Percentiles rank a stretch among this genome's conserved stretches.
Evolutionary conservation across 92 coral and sea anemone genomes (phyloP).

Genomic region (Heteractis magnifica): DNA sequence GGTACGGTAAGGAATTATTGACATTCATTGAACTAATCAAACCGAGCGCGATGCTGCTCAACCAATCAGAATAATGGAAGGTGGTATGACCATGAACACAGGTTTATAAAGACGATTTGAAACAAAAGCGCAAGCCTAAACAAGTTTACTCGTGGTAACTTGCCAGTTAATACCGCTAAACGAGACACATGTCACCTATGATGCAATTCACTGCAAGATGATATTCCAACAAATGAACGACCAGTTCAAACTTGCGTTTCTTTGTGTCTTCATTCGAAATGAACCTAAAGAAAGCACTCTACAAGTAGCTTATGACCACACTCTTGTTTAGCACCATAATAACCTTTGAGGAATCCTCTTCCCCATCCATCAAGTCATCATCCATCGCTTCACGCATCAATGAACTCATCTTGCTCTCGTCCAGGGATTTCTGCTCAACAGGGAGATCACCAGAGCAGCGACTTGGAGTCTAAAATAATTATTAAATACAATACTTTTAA

Average conservation of each 20-base stretch:
- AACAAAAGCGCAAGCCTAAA: no score
- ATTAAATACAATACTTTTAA: neutral
- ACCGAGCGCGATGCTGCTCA: neutral
- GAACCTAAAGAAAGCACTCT: no score
- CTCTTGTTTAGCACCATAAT: neutral
- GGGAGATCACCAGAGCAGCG: slow-evolving; percentile 85
- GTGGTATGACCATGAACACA: neutral
- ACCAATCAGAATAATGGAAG: neutral
- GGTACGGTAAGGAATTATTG: neutral
- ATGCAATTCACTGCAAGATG: no score
- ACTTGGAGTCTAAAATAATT: slow-evolving; percentile 66
- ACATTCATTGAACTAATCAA: neutral
- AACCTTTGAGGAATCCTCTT: slow-evolving; percentile 9
- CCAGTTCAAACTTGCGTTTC: no score
- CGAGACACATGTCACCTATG: no score
- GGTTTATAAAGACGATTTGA: neutral
- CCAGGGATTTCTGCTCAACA: slow-evolving; percentile 79
- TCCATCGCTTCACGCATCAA: slow-evolving; percentile 98
- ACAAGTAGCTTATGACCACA: no score
- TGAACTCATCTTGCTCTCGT: slow-evolving; percentile 80
- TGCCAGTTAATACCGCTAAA: no score
- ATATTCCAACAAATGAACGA: no score
- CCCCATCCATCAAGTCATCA: slow-evolving; percentile 40
- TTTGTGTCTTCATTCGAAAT: no score
- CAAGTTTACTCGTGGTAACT: no score